Conservation (phyloP, 2,888 invertebrate species). For the Sepiola atlantica region DNA sequence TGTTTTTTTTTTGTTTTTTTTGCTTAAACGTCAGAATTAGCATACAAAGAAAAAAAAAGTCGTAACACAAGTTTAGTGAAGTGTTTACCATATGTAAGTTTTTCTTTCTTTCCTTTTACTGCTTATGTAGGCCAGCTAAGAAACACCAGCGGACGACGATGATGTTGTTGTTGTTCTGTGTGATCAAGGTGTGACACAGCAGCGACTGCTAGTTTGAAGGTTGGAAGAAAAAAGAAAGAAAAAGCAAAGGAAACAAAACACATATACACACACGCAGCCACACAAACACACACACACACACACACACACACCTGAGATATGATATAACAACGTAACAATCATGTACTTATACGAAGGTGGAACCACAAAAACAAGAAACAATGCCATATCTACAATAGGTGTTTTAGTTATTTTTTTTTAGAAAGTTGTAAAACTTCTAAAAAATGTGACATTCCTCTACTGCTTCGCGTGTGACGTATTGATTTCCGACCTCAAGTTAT, state of each 20-base stretch:
- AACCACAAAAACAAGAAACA: neutral
- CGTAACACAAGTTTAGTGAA: slow-evolving; percentile 10
- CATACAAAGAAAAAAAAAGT: neutral
- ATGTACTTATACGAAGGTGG: neutral
- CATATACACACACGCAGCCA: neutral
- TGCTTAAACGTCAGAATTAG: neutral
- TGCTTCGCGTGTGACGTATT: neutral
- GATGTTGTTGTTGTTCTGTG: neutral
- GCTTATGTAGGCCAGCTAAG: neutral
- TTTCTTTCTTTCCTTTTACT: neutral
- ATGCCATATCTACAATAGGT: neutral
- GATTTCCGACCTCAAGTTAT: neutral
- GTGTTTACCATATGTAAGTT: neutral
- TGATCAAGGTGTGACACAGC: neutral
- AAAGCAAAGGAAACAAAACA: neutral
- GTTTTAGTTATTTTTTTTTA: neutral
- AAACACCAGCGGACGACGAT: neutral
- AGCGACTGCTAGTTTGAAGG: neutral
- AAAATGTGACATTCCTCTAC: neutral
- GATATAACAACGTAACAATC: neutral
- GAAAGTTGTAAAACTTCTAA: neutral
- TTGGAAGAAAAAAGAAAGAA: neutral
- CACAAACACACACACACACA: neutral
- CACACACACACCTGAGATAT: neutral
- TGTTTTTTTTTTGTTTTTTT: neutral